Evolutionary conservation across 2,797 vertebrate genomes (phyloP).

Genomic region (Emys orbicularis): DNA sequence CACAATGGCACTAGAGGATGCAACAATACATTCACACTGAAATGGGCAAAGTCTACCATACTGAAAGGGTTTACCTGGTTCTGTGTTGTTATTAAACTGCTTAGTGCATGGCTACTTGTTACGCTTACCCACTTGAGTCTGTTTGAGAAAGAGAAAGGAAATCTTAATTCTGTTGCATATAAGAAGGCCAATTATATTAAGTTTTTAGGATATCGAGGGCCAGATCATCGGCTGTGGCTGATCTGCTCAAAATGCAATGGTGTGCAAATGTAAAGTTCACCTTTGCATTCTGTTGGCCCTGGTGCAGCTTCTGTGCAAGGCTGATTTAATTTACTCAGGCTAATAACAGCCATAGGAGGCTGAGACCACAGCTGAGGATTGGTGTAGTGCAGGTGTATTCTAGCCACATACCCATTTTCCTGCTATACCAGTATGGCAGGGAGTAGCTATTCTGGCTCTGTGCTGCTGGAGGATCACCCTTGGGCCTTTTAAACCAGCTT

Average conservation of each 20-base stretch:
- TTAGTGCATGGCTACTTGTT: conserved; percentile 85
- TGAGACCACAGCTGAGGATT: neutral
- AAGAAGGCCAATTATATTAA: neutral
- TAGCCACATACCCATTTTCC: conserved; percentile 10
- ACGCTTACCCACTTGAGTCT: conserved; percentile 81
- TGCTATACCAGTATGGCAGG: neutral
- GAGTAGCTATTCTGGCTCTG: neutral
- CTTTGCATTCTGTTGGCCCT: neutral
- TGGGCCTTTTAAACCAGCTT: conserved; percentile 89
- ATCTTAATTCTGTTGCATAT: neutral
- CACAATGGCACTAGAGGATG: conserved; percentile 33
- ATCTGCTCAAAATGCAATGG: neutral
- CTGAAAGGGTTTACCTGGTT: conserved; percentile 39
- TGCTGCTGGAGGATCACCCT: conserved; percentile 78
- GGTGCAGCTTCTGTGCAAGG: conserved; percentile 10
- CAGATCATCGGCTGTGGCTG: neutral
- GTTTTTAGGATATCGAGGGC: neutral
- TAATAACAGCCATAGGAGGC: neutral
- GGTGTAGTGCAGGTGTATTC: neutral
- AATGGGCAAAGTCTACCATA: conserved; percentile 38
- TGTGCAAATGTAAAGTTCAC: neutral
- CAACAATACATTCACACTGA: neutral
- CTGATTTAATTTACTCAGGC: conserved; percentile 45
- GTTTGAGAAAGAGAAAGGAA: conserved; percentile 28
- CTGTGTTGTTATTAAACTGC: conserved; percentile 84